Evolutionary conservation across 2,888 invertebrate species (phyloP), one percentile per base, ranked within the genome.

Genomic region (Quadroppia sp.): DNA sequence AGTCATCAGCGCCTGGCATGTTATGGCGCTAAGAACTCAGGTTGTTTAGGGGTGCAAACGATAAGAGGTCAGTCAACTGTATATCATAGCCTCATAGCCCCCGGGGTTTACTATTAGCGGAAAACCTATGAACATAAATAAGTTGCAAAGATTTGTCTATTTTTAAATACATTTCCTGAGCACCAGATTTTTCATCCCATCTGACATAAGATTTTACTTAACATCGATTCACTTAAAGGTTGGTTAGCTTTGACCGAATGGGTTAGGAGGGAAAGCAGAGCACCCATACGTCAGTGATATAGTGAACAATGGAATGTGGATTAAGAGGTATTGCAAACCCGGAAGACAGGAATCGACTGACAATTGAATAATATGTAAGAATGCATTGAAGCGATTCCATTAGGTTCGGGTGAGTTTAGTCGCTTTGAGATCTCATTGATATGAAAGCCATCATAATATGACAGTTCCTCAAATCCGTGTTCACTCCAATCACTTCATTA

Each of bases 241-340:
- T 11, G 53, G 13, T 20, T 53, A 20, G 25, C 17, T 25, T 11
- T 17, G 13, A 23, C 25, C 2, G 17, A n/a, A n/a, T 17, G 15
- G 15, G 2, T 7, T 6, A 6, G 50, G 20, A 50, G 50, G 20
- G 50, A 50, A 50, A 50, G 50, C 50, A 50, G 20, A 20, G 53
- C 53, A 53, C 20, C 7, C 6, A 53, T 11, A 36, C 36, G 50
- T 61, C 17, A 20, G 1, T 17, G 25, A 9, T 13, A 32, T 61
- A 32, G 2, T 30, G 11, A 7, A 17, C 32, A 61, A 30, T 61
- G 61, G 61, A 61, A 61, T 61, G 61, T 61, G 32, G 61, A 61
- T 61, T 32, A 61, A 32, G 61, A 61, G 61, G 61, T 61, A 61
- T 50, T 36, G 17, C 32, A 61, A 61, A 61, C 61, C 61, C 61